These are phyloP conservation scores for Nezara viridula DNA, from an alignment of 2,888 invertebrate genomes.

Conservation along the genomic window DNA sequence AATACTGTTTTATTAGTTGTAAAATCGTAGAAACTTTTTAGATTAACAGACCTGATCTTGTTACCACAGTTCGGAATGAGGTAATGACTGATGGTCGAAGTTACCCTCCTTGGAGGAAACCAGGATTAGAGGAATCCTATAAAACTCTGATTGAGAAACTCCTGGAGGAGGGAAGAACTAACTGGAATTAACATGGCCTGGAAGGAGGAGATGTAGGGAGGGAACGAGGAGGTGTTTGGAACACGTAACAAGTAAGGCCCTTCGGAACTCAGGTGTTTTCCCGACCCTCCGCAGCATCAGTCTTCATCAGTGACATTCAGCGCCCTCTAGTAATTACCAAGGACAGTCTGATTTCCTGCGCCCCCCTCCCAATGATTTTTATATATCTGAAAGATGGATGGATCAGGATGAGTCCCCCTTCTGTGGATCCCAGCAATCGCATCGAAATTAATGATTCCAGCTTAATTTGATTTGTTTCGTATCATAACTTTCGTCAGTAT, in stretches of 20 bases:
- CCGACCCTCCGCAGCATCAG: neutral
- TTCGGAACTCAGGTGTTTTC: neutral
- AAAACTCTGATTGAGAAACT: conserved; percentile 56
- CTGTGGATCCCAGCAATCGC: neutral
- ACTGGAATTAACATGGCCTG: conserved; percentile 42
- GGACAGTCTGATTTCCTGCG: conserved; percentile 4
- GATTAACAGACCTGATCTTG: neutral
- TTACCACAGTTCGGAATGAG: neutral
- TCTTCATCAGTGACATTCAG: conserved; percentile 49
- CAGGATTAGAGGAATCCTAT: neutral
- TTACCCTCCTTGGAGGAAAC: neutral
- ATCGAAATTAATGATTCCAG: neutral
- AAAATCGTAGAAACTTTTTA: neutral
- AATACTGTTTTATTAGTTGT: neutral
- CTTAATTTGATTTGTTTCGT: neutral
- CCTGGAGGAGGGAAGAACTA: conserved; percentile 23
- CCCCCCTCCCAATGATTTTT: neutral
- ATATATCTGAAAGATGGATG: conserved; percentile 24
- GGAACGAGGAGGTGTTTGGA: too few species aligned
- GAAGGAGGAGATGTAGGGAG: neutral
- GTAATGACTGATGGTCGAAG: conserved; percentile 24
- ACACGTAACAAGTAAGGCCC: conserved; percentile 8
- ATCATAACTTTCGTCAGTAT: neutral
- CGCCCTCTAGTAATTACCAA: neutral
- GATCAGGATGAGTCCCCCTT: too few species aligned